Conservation (phyloP, 1,140 invertebrate genomes). For the Hormaphis cornu region DNA sequence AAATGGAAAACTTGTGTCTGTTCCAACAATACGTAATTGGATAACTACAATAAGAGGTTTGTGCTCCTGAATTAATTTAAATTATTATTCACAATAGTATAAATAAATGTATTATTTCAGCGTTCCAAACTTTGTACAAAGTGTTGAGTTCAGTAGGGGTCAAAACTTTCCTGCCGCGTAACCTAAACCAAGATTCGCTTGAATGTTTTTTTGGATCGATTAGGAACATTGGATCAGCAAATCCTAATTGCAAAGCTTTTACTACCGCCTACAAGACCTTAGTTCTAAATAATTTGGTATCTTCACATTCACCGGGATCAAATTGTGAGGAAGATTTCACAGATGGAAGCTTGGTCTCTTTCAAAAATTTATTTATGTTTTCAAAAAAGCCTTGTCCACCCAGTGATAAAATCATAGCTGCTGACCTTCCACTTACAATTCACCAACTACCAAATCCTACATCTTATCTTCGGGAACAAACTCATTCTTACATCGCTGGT, state of each 20-base stretch:
- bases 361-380: neutral
- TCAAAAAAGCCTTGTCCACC: neutral
- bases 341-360: neutral
- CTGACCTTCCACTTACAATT: neutral
- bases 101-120: neutral
- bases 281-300: neutral
- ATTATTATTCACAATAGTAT: neutral
- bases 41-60: neutral
- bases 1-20: neutral
- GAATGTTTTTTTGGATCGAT: constrained; percentile 1
- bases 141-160: neutral
- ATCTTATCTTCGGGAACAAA: neutral
- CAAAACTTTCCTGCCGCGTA: neutral
- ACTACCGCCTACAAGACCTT: constrained; percentile 1
- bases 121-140: neutral
- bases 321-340: neutral
- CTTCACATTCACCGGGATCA: neutral
- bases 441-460: neutral
- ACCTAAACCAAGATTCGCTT: constrained; percentile 1
- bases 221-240: neutral
- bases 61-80: neutral
- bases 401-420: neutral
- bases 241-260: neutral
- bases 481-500: neutral
- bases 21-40: constrained; percentile 12